Evolutionary conservation across 2,113 vertebrate species (phyloP), one percentile per base, ranked within the genome.

Genomic region (Turnix velox): DNA sequence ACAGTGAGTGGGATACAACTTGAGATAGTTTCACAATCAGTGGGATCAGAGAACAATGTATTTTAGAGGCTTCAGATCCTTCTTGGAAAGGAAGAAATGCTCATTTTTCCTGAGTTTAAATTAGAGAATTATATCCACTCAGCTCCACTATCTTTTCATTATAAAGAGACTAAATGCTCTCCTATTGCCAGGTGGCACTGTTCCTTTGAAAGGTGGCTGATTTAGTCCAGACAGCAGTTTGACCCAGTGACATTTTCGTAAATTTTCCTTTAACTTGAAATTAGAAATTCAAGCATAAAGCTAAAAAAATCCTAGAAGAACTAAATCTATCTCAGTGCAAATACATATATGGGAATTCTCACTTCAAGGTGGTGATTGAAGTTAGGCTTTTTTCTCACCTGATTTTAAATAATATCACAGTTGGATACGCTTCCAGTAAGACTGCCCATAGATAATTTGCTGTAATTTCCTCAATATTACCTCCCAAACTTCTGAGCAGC

Each of bases 331-430:
- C 52, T 92, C 25, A 35, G 3, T 61, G 15, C 11, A 68, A 68
- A 31, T 72, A 22, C 0, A 0, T 42, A 3, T 37, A n/a, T 24
- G 12, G 31, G 7, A 69, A 69, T 23, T 31, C 22, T 59, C 18
- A 31, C 8, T 59, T 62, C 31, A 39, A 22, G 5, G 6, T 40
- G 4, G 13, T 78, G 16, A 61, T 16, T 48, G 52, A 74, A 78
- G 59, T 71, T 27, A 68, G 12, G 23, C 46, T 57, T 90, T 71
- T 86, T 18, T 88, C 33, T 59, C 67, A 31, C 59, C 19, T 71
- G 54, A 54, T 92, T 87, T 81, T 75, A 94, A 92, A 43, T 45
- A 9, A 4, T 52, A 52, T 63, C 25, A 86, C 46, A 71, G 55
- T 66, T 14, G n/a, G 4, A 18, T 76, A 51, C 5, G 33, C 8